Base-by-base conservation (phyloP, 2,113 vertebrate genomes). In the Boleophthalmus pectinirostris region DNA sequence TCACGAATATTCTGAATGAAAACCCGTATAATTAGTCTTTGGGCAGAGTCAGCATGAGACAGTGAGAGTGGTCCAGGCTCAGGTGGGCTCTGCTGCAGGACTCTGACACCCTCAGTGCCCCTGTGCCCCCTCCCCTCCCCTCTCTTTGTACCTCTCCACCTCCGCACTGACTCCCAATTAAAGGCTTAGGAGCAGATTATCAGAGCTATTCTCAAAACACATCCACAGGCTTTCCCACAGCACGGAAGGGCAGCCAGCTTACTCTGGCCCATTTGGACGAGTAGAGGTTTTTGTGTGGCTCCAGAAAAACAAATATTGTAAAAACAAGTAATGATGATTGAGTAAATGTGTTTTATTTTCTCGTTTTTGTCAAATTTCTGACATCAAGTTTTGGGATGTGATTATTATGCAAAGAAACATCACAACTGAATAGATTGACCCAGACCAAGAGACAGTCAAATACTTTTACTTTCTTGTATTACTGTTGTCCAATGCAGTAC, bases 111-210 rank as follows among this genome's bases (percentile, higher is more conserved):
- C 47, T n/a, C 29, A 29, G 29, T 29, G 29, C 29, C 47, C 16
- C 16, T 5, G 15, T 51, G 15, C 18, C 16, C 7, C 93, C 92
- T 91, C 79, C 14, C 81, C 66, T 73, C 63, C 77, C 73, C 78
- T 82, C 82, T 66, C 74, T 75, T 83, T 85, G 69, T 21, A 68
- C 57, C 85, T 49, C 21, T 69, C 67, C 85, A 74, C 79, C 49
- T 77, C 74, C 23, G 80, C 87, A 90, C 89, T 88, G 89, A 87
- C 87, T 90, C 77, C 81, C 88, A 92, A 90, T 92, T 92, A 92
- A 90, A 78, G 85, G 89, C 90, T 90, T 91, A 90, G 81, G 80
- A 82, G 69, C 79, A 87, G 82, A 90, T 91, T 82, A 91, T 90
- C 80, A n/a, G 78, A 84, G 83, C 77, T 77, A 72, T 83, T 85